Conservation (phyloP, 2,797 vertebrate genomes). For the Thaleichthys pacificus region DNA sequence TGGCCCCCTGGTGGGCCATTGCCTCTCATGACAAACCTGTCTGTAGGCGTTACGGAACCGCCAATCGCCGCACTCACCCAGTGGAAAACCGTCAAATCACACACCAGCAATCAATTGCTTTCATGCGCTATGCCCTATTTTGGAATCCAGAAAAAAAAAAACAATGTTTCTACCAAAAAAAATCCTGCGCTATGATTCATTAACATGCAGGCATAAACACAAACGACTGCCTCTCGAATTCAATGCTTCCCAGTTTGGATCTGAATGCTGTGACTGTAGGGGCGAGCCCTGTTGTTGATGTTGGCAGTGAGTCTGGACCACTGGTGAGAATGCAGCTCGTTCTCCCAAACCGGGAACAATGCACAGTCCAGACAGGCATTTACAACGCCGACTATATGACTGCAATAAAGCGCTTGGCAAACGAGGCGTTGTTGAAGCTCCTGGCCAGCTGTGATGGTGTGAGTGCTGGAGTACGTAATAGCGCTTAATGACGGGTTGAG, state of each 20-base stretch:
- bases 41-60: conserved; percentile 70
- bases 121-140: neutral
- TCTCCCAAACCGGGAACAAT: conserved; percentile 69
- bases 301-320: conserved; percentile 50
- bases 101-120: conserved; percentile 32
- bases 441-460: conserved; percentile 74
- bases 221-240: neutral
- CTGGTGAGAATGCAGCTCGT: conserved; percentile 52
- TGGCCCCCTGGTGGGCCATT: conserved; percentile 65
- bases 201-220: neutral
- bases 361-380: conserved; percentile 74
- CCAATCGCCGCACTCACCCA: conserved; percentile 55
- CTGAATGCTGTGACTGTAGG: neutral
- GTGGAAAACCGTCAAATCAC: conserved; percentile 56
- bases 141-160: neutral
- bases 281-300: conserved; percentile 38
- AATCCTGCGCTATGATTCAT: no score
- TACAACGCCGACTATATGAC: conserved; percentile 79
- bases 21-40: conserved; percentile 75
- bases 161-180: neutral
- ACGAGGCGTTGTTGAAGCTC: conserved; percentile 75
- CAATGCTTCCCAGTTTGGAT: neutral
- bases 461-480: conserved; percentile 56
- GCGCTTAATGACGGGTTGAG: conserved; percentile 77
- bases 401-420: conserved; percentile 77